A percentile compares a stretch with the other conserved stretches of the same genome.
Conservation (phyloP, 1,140 invertebrate genomes). For the Vanessa atalanta region DNA sequence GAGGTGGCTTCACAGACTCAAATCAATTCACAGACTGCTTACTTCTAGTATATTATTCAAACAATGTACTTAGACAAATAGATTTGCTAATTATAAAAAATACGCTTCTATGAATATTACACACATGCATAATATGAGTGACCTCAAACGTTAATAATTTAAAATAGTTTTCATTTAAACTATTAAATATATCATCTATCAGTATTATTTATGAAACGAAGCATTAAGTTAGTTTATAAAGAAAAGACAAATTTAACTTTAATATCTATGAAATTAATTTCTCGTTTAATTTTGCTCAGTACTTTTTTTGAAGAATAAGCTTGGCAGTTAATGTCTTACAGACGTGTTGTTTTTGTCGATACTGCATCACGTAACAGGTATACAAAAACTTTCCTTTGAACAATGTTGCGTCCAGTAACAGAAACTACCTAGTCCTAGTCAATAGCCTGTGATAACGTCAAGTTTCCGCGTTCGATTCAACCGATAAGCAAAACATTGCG, state of each 20-base stretch:
- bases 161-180: neutral
- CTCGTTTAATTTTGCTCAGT: too few relatives aligned
- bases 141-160: neutral
- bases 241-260: too few relatives aligned
- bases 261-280: too few relatives aligned
- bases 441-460: constrained; percentile 8
- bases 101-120: neutral
- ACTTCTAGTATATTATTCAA: too few relatives aligned
- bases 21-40: too few relatives aligned
- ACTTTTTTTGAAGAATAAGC: neutral
- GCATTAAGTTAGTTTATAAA: too few relatives aligned
- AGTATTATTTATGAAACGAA: too few relatives aligned
- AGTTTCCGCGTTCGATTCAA: constrained; percentile 25
- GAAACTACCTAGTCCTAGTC: neutral
- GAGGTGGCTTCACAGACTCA: too few relatives aligned
- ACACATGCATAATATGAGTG: neutral
- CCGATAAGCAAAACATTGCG: constrained; percentile 20
- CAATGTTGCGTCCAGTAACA: neutral
- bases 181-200: neutral
- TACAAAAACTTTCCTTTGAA: neutral
- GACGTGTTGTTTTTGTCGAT: neutral
- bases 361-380: neutral
- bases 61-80: too few relatives aligned
- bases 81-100: too few relatives aligned
- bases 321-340: neutral